These are phyloP conservation scores for Campoplex capitator DNA, from an alignment of 2,888 invertebrate species.

Conservation along the genomic window DNA sequence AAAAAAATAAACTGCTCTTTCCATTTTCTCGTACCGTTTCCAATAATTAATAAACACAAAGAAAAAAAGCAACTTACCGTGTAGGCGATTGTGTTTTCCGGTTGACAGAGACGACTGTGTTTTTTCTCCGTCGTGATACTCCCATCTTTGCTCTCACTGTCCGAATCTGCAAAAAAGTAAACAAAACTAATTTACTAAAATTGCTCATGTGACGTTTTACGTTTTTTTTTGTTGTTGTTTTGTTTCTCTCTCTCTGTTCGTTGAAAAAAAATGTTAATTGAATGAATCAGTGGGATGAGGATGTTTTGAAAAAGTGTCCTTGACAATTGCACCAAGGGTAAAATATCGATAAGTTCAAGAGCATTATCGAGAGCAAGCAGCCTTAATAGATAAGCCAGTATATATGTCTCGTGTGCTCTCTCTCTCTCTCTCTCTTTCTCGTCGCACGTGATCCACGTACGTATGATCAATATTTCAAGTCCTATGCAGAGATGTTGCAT, in stretches of 20 bases:
- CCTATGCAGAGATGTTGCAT: neutral
- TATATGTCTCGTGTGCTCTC: slow-evolving; percentile 15
- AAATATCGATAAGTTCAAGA: slow-evolving; percentile 67
- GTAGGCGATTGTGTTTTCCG: slow-evolving; percentile 91
- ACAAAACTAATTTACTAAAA: slow-evolving; percentile 16
- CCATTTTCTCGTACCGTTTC: neutral
- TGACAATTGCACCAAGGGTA: slow-evolving; percentile 29
- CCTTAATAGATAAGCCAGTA: slow-evolving; percentile 57
- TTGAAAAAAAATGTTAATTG: neutral
- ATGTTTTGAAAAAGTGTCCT: slow-evolving; percentile 22
- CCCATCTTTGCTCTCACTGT: slow-evolving; percentile 86
- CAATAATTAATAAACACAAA: neutral
- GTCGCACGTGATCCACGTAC: slow-evolving; percentile 38
- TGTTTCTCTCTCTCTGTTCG: neutral
- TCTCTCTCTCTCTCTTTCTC: neutral
- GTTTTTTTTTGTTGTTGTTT: slow-evolving; percentile 7
- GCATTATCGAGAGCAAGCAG: slow-evolving; percentile 43
- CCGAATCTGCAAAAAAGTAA: slow-evolving; percentile 86
- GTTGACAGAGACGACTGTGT: slow-evolving; percentile 87
- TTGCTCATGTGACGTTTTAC: neutral
- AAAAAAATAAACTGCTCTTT: neutral
- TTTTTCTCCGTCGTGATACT: slow-evolving; percentile 86
- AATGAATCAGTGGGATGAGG: neutral
- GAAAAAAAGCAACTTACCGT: slow-evolving; percentile 86
- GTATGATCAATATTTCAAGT: slow-evolving; percentile 39